phyloP scores from a whole-genome alignment of 2,113 vertebrate genomes.

The Gobiocypris rarus region DNA sequence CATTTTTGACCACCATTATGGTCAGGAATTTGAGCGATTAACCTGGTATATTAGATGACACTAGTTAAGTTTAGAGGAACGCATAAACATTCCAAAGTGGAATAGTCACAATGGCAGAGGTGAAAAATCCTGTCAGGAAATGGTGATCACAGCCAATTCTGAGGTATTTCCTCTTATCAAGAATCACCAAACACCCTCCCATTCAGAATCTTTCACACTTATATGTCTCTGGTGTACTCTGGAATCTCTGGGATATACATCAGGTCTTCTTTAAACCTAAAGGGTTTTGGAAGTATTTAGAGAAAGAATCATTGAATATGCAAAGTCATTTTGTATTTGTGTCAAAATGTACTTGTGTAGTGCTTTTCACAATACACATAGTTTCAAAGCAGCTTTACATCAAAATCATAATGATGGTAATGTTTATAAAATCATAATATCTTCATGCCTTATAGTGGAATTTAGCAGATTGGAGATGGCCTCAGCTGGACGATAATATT shows the following conservation, averaged over 20 bases:
- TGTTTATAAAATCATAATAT: not conserved
- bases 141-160: slow-evolving; percentile 66
- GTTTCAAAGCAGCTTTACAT: not conserved
- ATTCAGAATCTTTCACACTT: slow-evolving; percentile 41
- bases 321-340: not conserved
- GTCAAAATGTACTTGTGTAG: not conserved
- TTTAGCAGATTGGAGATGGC: not conserved
- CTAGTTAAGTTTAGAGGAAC: not conserved
- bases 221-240: slow-evolving; percentile 14
- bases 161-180: slow-evolving; percentile 74
- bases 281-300: not conserved
- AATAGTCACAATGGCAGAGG: slow-evolving; percentile 64
- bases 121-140: slow-evolving; percentile 66
- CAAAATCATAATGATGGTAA: not conserved
- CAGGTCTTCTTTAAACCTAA: not conserved
- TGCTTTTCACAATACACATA: not conserved
- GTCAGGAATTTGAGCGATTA: not conserved
- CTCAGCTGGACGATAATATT: not conserved
- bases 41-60: not conserved
- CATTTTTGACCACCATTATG: not conserved
- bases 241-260: slow-evolving; percentile 8
- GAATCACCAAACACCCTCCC: slow-evolving; percentile 56
- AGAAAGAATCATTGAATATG: not conserved
- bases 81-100: slow-evolving; percentile 1
- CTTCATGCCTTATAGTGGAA: no score